Conservation (phyloP, 2,888 invertebrate species). For the Molanna angustata region DNA sequence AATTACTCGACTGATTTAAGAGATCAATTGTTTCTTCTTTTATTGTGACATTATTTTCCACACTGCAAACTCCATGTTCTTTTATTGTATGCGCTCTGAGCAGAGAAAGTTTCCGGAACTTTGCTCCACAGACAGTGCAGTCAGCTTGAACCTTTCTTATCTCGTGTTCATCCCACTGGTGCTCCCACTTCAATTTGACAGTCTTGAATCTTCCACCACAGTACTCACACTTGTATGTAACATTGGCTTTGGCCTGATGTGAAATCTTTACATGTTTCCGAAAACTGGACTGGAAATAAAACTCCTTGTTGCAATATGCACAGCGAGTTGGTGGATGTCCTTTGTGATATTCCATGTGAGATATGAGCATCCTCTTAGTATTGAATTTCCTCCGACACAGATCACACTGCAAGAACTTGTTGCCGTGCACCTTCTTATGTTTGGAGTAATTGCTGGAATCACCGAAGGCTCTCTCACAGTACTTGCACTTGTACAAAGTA, state of each 20-base stretch:
- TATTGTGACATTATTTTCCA: not conserved
- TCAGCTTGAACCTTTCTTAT: slow-evolving; percentile 48
- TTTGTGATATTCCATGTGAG: slow-evolving; percentile 50
- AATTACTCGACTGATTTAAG: not conserved
- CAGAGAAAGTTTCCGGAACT: slow-evolving; percentile 43
- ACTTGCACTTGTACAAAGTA: slow-evolving; percentile 49
- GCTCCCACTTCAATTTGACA: slow-evolving; percentile 51
- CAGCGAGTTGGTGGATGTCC: slow-evolving; percentile 43
- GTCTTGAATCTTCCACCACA: slow-evolving; percentile 42
- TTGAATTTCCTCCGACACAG: slow-evolving; percentile 51
- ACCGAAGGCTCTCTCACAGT: slow-evolving; percentile 51
- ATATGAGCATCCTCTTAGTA: slow-evolving; percentile 49
- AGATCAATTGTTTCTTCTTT: slow-evolving; percentile 2
- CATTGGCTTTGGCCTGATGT: slow-evolving; percentile 39
- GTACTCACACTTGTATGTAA: slow-evolving; percentile 43
- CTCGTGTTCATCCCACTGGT: slow-evolving; percentile 49
- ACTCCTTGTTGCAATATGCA: slow-evolving; percentile 41
- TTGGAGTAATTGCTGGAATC: slow-evolving; percentile 55
- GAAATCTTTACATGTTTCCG: slow-evolving; percentile 47
- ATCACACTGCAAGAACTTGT: slow-evolving; percentile 46
- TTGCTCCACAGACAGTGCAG: slow-evolving; percentile 44
- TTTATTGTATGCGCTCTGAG: slow-evolving; percentile 23
- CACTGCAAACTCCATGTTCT: slow-evolving; percentile 14
- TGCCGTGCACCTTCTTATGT: slow-evolving; percentile 52
- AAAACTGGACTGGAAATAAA: slow-evolving; percentile 48